These are phyloP conservation scores for Odontocerum albicorne DNA, from an alignment of 2,888 invertebrate genomes.

Conservation along the genomic window DNA sequence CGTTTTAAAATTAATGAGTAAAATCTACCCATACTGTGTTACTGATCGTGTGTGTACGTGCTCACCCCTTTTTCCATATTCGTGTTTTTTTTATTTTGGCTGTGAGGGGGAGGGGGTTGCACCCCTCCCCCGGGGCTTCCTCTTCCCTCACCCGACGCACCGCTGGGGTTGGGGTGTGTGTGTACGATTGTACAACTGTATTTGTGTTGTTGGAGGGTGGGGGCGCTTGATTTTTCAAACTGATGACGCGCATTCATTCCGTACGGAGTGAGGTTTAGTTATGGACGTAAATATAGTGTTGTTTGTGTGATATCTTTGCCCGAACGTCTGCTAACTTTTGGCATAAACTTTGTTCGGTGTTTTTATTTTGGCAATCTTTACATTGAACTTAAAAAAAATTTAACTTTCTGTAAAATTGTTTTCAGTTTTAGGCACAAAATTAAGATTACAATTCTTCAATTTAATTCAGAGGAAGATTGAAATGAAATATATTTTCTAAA, in stretches of 20 bases:
- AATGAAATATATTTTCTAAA: too few relatives aligned
- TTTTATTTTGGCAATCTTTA: neutral
- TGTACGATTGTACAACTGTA: conserved; percentile 15
- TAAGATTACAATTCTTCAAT: too few relatives aligned
- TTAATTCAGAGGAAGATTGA: too few relatives aligned
- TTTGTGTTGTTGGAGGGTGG: conserved; percentile 45
- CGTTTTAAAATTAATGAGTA: conserved; percentile 64
- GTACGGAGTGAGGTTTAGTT: conserved; percentile 56
- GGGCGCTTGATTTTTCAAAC: conserved; percentile 58
- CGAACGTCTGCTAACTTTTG: conserved; percentile 1
- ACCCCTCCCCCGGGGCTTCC: conserved; percentile 31
- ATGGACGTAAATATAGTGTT: conserved; percentile 44
- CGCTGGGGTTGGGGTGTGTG: conserved; percentile 53
- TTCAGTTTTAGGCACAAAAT: too few relatives aligned
- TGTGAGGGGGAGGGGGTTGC: conserved; percentile 42
- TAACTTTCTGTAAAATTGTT: too few relatives aligned
- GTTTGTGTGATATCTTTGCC: conserved; percentile 11
- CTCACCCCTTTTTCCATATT: conserved; percentile 35
- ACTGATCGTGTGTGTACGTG: conserved; percentile 27
- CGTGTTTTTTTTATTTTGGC: conserved; percentile 36
- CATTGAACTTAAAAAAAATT: neutral
- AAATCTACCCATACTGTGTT: conserved; percentile 56
- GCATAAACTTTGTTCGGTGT: too few relatives aligned
- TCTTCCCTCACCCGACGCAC: conserved; percentile 42
- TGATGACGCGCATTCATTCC: conserved; percentile 63